These are phyloP conservation scores for Callosobruchus maculatus DNA, from an alignment of 2,888 invertebrate genomes.

Conservation along the genomic window DNA sequence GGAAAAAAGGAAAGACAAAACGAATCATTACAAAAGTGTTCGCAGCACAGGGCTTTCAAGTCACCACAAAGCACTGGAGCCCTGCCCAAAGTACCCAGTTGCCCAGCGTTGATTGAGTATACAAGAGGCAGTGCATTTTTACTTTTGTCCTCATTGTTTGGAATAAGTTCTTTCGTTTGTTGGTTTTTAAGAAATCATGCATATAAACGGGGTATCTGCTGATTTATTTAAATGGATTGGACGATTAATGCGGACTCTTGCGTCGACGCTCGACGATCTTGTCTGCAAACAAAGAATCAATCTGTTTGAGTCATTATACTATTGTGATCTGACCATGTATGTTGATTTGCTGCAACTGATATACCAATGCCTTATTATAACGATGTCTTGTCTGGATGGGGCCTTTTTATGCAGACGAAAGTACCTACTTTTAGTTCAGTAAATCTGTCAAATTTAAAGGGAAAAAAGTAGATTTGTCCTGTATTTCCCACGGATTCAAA, in stretches of 20 bases:
- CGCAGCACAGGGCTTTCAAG: too few relatives aligned
- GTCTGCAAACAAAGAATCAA: conserved; percentile 45
- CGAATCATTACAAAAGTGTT: too few relatives aligned
- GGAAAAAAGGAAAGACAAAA: too few relatives aligned
- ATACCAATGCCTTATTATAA: conserved; percentile 35
- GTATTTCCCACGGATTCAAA: too few relatives aligned
- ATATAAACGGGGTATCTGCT: conserved; percentile 41
- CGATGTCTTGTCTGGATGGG: conserved; percentile 14
- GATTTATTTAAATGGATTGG: conserved; percentile 46
- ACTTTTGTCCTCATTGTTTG: conserved; percentile 23
- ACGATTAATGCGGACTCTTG: conserved; percentile 43
- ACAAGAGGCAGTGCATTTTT: too few relatives aligned
- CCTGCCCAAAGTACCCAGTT: too few relatives aligned
- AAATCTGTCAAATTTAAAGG: not conserved
- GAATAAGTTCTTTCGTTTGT: conserved; percentile 36
- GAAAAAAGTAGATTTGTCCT: too few relatives aligned
- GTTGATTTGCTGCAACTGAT: conserved; percentile 42
- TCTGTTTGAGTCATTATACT: conserved; percentile 45
- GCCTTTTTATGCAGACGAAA: not conserved
- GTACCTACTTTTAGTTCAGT: not conserved
- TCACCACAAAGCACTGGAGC: too few relatives aligned
- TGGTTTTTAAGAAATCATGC: conserved; percentile 39
- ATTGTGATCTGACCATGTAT: conserved; percentile 44
- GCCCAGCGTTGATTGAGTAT: too few relatives aligned
- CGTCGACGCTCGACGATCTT: conserved; percentile 38